Percentiles rank a stretch among this genome's conserved stretches.
Conservation (phyloP, 2,797 vertebrate species). For the Crenuchus spilurus region DNA sequence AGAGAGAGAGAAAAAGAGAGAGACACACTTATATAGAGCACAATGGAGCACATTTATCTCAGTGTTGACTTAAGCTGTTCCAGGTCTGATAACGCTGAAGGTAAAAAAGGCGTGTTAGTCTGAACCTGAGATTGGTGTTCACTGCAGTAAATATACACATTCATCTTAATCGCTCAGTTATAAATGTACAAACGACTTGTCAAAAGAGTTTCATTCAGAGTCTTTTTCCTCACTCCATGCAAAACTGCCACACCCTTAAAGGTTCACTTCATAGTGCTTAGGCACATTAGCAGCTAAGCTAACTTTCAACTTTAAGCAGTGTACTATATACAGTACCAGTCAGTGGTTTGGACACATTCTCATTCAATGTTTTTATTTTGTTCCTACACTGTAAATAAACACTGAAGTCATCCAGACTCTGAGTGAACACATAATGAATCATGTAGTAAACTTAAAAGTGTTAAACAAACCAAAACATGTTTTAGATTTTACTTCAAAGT, state of each 20-base stretch:
- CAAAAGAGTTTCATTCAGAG: not conserved
- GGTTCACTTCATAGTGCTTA: not conserved
- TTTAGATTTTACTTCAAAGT: no score
- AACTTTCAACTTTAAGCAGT: not conserved
- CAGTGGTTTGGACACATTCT: no score
- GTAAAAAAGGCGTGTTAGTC: not conserved
- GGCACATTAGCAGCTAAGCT: not conserved
- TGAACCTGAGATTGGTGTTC: not conserved
- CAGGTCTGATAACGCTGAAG: not conserved
- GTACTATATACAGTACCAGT: no score
- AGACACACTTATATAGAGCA: not conserved
- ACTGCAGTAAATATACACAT: not conserved
- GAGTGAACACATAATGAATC: no score
- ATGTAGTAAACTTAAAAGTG: no score
- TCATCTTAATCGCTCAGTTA: no score
- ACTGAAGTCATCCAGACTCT: no score
- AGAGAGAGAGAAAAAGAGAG: not conserved
- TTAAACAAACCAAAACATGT: no score
- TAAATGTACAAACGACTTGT: not conserved
- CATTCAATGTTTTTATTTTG: no score
- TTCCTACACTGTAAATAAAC: no score
- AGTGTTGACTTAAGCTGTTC: constrained; percentile 6
- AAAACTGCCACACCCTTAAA: constrained; percentile 10
- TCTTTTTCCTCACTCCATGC: not conserved
- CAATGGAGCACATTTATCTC: constrained; percentile 1